Evolutionary conservation across 2,113 vertebrate genomes (phyloP).

Genomic region (Marmota flaviventris): DNA sequence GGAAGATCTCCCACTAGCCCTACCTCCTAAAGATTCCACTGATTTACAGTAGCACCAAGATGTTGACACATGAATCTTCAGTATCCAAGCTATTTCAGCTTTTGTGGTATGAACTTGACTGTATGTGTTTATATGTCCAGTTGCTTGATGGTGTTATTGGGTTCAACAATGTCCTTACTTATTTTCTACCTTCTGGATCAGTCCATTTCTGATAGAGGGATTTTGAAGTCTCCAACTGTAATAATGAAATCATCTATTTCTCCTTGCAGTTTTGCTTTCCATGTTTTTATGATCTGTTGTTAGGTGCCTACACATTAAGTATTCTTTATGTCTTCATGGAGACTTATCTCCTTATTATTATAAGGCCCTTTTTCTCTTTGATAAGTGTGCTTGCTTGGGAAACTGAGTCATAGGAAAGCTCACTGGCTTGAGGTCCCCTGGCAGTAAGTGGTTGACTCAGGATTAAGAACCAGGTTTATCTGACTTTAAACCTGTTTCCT

Average conservation of each 20-base stretch:
- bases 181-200: not conserved
- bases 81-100: not conserved
- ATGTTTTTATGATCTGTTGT: not conserved
- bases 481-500: not conserved
- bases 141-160: not conserved
- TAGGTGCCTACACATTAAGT: not conserved
- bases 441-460: not conserved
- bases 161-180: not conserved
- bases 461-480: not conserved
- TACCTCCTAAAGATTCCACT: not conserved
- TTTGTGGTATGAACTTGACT: not conserved
- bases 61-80: not conserved
- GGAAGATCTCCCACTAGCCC: not conserved
- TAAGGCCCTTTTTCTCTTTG: not conserved
- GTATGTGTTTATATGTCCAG: not conserved
- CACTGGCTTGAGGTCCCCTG: not conserved
- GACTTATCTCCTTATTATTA: not conserved
- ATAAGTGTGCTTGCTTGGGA: constrained; percentile 46
- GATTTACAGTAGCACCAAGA: not conserved
- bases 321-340: not conserved
- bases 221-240: not conserved
- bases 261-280: not conserved
- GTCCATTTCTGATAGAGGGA: not conserved
- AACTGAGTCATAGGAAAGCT: not conserved
- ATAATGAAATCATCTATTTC: not conserved